Base-by-base conservation (phyloP, 2,888 invertebrate species). In the Chromoteleia sp. region DNA sequence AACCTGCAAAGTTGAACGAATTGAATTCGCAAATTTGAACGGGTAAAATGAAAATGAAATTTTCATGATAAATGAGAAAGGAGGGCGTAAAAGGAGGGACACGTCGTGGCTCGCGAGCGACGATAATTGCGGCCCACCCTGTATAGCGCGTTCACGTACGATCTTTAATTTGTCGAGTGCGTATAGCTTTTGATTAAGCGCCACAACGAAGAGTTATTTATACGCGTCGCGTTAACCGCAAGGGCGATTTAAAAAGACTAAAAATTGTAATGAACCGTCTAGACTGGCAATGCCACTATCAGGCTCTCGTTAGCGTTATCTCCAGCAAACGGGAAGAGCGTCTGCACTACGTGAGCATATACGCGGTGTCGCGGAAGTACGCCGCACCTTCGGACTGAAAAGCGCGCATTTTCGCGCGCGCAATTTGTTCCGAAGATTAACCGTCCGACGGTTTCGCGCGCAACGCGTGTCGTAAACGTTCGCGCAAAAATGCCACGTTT, bases 271-370 rank as follows among this genome's bases (percentile, higher is more conserved):
- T 89, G 88, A 89, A 88, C 89, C 87, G 89, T 89, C 89, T 89
- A 89, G 90, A 90, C 90, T 88, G 86, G 85, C 86, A 87, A 86
- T 88, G 86, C 88, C 88, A 89, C 89, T 90, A 90, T 90, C 90
- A 89, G 87, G 86, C 86, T 86, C 88, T 89, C 87, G 90, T 90
- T 90, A 90, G 86, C 88, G 88, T 90, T 90, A 89, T 90, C 90
- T 89, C 88, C 86, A 86, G 84, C 88, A 87, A 89, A 88, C 89
- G 89, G 88, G 88, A 90, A 89, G 87, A 83, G 71, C 79, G 82
- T 83, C 83, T 83, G 77, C 71, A 48, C 39, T 71, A 59, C 59
- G 65, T 59, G 70, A 2, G 30, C 59, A 21, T 75, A 68, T 80
- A 81, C 65, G 43, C 54, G 56, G 50, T 80, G 59, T 54, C 67